Percentiles rank a stretch among this genome's conserved stretches.
Evolutionary conservation across 2,888 invertebrate genomes (phyloP).

Genomic region (Ceramica pisi): DNA sequence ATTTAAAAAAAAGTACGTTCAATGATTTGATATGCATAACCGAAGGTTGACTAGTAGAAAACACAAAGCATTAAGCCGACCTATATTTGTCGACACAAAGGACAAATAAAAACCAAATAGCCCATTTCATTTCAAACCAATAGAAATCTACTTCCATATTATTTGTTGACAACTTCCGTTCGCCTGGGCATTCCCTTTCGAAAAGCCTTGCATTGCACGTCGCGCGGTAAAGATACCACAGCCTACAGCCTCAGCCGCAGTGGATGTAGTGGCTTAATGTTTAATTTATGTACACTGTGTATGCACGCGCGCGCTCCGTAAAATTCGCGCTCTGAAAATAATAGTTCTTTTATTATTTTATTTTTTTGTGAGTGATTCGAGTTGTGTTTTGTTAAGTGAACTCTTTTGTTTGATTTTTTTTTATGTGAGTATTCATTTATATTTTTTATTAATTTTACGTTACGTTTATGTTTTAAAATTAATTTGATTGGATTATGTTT

Average conservation of each 20-base stretch:
- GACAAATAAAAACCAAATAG: not conserved
- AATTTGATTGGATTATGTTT: not conserved
- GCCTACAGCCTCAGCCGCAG: constrained; percentile 33
- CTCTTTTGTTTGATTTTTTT: constrained; percentile 2
- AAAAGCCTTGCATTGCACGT: constrained; percentile 56
- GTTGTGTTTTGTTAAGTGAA: constrained; percentile 17
- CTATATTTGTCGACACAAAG: not conserved
- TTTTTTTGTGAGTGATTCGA: constrained; percentile 21
- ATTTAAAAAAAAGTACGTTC: not conserved
- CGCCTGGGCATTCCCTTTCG: constrained; percentile 55
- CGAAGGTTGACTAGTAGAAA: no score
- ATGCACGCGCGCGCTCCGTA: constrained; percentile 60
- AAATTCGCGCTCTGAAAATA: constrained; percentile 50
- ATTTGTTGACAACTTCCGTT: constrained; percentile 25
- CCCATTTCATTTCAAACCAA: not conserved
- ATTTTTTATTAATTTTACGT: not conserved
- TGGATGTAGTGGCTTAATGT: constrained; percentile 58
- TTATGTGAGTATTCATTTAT: constrained; percentile 43
- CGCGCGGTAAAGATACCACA: constrained; percentile 33
- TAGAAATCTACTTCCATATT: constrained; percentile 3
- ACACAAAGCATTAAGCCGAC: not conserved
- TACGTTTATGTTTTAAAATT: no score
- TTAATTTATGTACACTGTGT: constrained; percentile 64
- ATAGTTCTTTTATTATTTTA: constrained; percentile 8
- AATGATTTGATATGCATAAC: not conserved